Evolutionary conservation across 2,888 invertebrate species (phyloP).

Genomic region (Myopa tessellatipennis): DNA sequence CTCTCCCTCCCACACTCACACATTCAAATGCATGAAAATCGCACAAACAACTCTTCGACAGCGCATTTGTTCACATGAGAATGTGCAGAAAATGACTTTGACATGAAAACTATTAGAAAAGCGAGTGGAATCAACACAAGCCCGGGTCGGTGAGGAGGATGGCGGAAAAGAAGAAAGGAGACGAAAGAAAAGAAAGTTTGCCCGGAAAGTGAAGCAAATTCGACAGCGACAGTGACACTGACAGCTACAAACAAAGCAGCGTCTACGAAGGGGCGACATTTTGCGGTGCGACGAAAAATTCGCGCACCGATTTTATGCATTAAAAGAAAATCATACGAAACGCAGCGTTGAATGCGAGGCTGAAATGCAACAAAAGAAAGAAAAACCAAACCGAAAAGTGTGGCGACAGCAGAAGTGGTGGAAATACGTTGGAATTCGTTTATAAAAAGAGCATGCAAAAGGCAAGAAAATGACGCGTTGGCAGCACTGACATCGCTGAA

Average conservation of each 20-base stretch:
- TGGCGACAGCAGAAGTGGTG: not conserved
- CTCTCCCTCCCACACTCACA: not conserved
- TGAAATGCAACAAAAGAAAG: not conserved
- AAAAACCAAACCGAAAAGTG: not conserved
- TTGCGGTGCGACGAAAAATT: not conserved
- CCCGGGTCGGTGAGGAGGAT: not conserved
- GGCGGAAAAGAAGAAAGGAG: not conserved
- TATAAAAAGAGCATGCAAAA: not conserved
- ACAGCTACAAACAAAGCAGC: not conserved
- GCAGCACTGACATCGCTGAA: not conserved
- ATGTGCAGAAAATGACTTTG: slow-evolving; percentile 35
- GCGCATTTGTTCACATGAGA: slow-evolving; percentile 5
- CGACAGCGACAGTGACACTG: not conserved
- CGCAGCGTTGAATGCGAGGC: not conserved
- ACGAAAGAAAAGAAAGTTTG: not conserved
- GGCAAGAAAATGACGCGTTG: slow-evolving; percentile 10
- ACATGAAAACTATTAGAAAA: slow-evolving; percentile 34
- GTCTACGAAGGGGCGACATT: not conserved
- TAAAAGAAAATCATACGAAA: not conserved
- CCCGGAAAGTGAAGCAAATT: not conserved
- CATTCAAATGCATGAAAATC: not conserved
- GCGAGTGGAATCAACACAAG: slow-evolving; percentile 17
- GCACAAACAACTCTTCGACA: not conserved
- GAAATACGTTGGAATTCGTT: not conserved
- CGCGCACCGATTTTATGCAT: not conserved